These are phyloP conservation scores for Tethea ocularis DNA, from an alignment of 2,888 invertebrate species.

Conservation along the genomic window DNA sequence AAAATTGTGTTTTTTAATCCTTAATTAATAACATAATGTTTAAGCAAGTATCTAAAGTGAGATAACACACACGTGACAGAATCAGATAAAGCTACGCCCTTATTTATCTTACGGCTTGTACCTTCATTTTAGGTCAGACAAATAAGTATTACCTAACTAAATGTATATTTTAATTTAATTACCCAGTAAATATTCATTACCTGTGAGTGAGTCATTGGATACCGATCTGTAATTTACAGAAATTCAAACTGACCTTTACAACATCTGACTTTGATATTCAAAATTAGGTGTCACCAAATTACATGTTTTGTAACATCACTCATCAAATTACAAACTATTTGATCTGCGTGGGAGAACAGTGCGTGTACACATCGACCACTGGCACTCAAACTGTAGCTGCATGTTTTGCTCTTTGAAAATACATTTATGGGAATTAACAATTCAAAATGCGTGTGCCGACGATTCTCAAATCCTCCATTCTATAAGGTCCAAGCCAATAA, in stretches of 20 bases:
- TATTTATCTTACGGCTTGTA: not conserved
- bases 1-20: not conserved
- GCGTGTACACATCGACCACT: not conserved
- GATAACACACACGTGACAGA: not conserved
- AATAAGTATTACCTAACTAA: not conserved
- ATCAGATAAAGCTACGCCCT: not conserved
- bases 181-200: not conserved
- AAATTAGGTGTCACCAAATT: slow-evolving; percentile 19
- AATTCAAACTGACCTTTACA: slow-evolving; percentile 10
- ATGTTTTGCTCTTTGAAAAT: not conserved
- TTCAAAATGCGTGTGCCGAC: not conserved
- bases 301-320: not conserved
- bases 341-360: slow-evolving; percentile 9
- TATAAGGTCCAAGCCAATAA: not conserved
- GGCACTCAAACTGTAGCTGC: not conserved
- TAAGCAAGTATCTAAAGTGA: too few species aligned
- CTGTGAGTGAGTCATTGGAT: not conserved
- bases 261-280: slow-evolving; percentile 9
- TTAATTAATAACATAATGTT: not conserved
- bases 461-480: not conserved
- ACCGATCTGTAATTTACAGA: not conserved
- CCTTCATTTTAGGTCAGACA: not conserved
- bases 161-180: not conserved
- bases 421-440: not conserved
- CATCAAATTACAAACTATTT: slow-evolving; percentile 14